Base-by-base conservation (phyloP, 1,140 invertebrate species). In the Dinoponera quadriceps region DNA sequence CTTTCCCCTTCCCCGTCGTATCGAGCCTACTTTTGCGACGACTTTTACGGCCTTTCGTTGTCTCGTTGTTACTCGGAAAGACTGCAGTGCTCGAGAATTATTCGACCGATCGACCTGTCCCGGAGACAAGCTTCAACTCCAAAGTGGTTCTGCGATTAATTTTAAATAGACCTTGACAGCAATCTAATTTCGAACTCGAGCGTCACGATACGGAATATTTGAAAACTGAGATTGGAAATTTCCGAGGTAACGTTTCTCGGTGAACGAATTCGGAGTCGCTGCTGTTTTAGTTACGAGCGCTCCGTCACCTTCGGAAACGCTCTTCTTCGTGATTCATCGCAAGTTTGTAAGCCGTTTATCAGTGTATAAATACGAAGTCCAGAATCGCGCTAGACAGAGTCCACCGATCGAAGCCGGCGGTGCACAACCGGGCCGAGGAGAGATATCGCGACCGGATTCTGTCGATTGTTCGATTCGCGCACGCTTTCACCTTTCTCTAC, bases 391-490 rank as follows among this genome's bases (percentile, higher is more conserved):
- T 27, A 16, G 16, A 27, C 49, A 18, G 27, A 71, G 25, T 71
- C 65, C 14, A 38, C 18, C 33, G 22, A 80, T 80, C 75, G 14
- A 69, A 25, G 20, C 74, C 57, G 29, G 49, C 48, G 62, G 49
- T 48, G 65, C 63, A n/a, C n/a, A 38, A 48, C 55, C 63, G 75
- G 29, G 65, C 48, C 44, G n/a, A 25, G 29, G 59, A 77, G 48
- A 78, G 75, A 78, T 78, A 78, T 78, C 75, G 75, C 63, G 51
- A 69, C 65, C 65, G 75, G 75, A 80, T 80, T 80, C 33, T 80
- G 65, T 80, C 63, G 75, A 80, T 80, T 80, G 75, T 80, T 80
- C 51, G 75, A 80, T 80, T 80, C 75, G 75, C 65, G 48, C 55
- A 78, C 51, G 75, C 75, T 80, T 80, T 80, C 75, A 71, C 65